Base-by-base conservation (phyloP, 2,113 vertebrate genomes). In the Dendropsophus ebraccatus region DNA sequence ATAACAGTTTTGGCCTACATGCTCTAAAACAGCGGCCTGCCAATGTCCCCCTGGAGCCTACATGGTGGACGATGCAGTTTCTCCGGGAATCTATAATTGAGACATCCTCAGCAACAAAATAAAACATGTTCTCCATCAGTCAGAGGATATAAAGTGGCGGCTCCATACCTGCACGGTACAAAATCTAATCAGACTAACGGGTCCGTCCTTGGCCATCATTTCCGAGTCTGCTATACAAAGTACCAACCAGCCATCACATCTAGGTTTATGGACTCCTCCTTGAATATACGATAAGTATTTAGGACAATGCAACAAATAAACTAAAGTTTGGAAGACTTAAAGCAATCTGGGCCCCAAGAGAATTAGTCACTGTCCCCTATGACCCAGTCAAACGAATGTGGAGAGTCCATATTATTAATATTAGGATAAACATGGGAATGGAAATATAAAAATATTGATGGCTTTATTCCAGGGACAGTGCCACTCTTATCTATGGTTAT, bases 51-150 rank as follows among this genome's bases (percentile, higher is more conserved):
- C 49, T 30, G 52, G 17, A n/a, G 78, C 78, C 16, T 65, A 60
- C 77, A 45, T 41, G 54, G n/a, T 60, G 32, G 12, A 81, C 11
- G 45, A 80, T 9, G 3, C 32, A 1, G 50, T 13, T 16, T 60
- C 32, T 80, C 25, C 2, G 17, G 77, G 23, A 80, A 41, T 16
- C 35, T 80, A 80, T 80, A 41, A 81, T 45, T 62, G 56, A 45
- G 35, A 81, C 37, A 45, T 28, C 78, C 25, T 56, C 56, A 28
- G 1, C 23, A 17, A 41, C 50, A 49, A 37, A 11, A 25, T 25
- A 45, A 25, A 80, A 28, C 37, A 7, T 25, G 78, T 11, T 45
- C 17, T 65, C 56, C 65, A 8, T 41, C 35, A 41, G 78, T 23
- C 35, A 41, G 78, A 0, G 41, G 32, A 25, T 65, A 41, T 45